phyloP scores from a whole-genome alignment of 2,113 vertebrate species.

The Chaenocephalus aceratus region DNA sequence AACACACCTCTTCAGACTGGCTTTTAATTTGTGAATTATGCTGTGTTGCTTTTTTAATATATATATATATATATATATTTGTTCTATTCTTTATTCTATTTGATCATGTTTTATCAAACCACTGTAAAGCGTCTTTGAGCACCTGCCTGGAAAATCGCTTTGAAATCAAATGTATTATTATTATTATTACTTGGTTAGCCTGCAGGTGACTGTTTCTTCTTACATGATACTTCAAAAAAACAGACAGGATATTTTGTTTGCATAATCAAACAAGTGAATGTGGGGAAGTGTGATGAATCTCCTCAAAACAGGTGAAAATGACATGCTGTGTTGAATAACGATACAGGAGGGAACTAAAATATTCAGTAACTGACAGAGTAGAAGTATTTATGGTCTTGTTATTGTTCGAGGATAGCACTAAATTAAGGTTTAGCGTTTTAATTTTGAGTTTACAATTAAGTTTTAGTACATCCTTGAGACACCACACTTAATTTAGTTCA shows the following conservation, averaged over 20 bases:
- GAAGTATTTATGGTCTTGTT: neutral
- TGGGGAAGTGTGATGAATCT: conserved; percentile 49
- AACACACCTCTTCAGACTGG: too few relatives aligned
- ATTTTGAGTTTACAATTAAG: conserved; percentile 7
- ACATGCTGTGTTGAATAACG: conserved; percentile 42
- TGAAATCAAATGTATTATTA: too few relatives aligned
- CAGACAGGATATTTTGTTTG: conserved; percentile 28
- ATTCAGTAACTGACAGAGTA: conserved; percentile 23
- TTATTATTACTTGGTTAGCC: neutral
- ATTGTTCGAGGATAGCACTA: neutral
- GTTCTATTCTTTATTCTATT: too few relatives aligned
- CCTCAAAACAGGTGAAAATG: conserved; percentile 48
- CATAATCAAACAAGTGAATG: conserved; percentile 50
- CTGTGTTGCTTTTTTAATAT: too few relatives aligned
- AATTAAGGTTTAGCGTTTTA: neutral
- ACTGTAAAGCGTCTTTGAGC: too few relatives aligned
- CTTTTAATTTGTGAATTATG: too few relatives aligned
- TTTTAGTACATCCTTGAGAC: neutral
- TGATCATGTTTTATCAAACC: too few relatives aligned
- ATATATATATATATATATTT: too few relatives aligned
- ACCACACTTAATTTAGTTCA: neutral
- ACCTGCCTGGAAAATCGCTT: too few relatives aligned
- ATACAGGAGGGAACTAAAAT: conserved; percentile 25
- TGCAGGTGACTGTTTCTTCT: conserved; percentile 9
- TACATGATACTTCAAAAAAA: conserved; percentile 34